Evolutionary conservation across 2,797 vertebrate species (phyloP).

Genomic region (Mormyrus proboscirostris): DNA sequence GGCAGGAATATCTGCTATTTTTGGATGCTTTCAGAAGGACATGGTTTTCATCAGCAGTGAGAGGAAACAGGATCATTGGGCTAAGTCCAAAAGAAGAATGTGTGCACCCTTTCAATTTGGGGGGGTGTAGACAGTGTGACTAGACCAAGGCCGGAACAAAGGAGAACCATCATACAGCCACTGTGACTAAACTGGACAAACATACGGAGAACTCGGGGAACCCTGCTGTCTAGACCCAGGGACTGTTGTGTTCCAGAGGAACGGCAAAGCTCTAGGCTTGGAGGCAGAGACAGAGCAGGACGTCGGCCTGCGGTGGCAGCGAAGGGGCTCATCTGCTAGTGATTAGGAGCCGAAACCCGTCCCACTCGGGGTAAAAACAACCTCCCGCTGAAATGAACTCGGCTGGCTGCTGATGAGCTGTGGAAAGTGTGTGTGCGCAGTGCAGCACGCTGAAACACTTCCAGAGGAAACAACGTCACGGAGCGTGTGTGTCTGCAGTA

Average conservation of each 20-base stretch:
- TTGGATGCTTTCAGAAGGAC: neutral
- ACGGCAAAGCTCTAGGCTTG: neutral
- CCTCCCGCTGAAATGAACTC: neutral
- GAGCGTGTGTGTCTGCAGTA: conserved; percentile 42
- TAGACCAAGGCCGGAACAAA: neutral
- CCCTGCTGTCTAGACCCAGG: neutral
- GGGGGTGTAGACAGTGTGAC: no score
- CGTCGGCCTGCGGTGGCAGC: neutral
- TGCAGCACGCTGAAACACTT: neutral
- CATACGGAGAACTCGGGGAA: neutral
- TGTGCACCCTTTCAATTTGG: neutral
- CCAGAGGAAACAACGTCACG: neutral
- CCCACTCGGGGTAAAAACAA: neutral
- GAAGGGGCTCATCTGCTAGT: neutral
- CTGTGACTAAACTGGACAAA: neutral
- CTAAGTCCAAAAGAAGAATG: neutral
- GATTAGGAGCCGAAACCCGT: neutral
- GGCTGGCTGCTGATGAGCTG: neutral
- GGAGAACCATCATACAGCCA: neutral
- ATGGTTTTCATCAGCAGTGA: neutral
- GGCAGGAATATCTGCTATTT: conserved; percentile 11
- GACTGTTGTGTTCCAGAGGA: neutral
- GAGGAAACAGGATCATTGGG: neutral
- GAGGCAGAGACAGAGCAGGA: neutral
- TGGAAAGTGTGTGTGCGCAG: conserved; percentile 7